Base-by-base conservation (phyloP, 2,797 vertebrate species). In the Garrulus glandarius region DNA sequence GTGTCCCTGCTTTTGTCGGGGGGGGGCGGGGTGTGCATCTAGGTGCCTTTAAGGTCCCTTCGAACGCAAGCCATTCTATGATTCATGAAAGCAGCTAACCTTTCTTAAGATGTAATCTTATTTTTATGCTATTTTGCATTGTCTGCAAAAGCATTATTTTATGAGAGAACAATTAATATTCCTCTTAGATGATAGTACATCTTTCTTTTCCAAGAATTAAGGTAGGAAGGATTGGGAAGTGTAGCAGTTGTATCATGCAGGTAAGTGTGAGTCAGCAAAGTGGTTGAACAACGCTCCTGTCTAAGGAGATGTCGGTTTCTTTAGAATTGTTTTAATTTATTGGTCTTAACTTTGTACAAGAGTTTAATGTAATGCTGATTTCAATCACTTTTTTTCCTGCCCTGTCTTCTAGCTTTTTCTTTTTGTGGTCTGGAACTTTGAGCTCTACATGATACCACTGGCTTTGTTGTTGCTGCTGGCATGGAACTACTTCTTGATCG, bases 351-450 rank as follows among this genome's bases (percentile, higher is more conserved):
- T 84, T 44, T 69, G 43, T 59, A 36, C 14, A 41, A 46, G 37
- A 64, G 29, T 74, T 95, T 93, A 96, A 95, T 74, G 70, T 87
- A 93, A 92, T 76, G 46, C 79, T 94, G 52, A 63, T 57, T 78
- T 91, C 52, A 92, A 81, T 95, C 15, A 67, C 52, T 32, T 80
- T 70, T 91, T 76, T 91, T 52, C 14, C 50, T 93, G 41, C 57
- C 97, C 67, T 96, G 44, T 97, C 87, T 97, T 96, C 84, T 81
- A 99, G 99, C 97, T 99, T 97, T 99, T 99, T 96, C 98, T 99
- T 89, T 95, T 99, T 81, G 98, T 99, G 61, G 99, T 99, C 91
- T 99, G 99, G 99, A 99, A 99, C 98, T 99, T 99, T 97, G 99
- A 99, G 97, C 98, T 99, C 97, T 99, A 99, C 97, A 99, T 99